Percentiles rank a stretch among this genome's conserved stretches.
These are phyloP conservation scores for Lutjanus erythropterus DNA, from an alignment of 2,113 vertebrate genomes.

Conservation along the genomic window DNA sequence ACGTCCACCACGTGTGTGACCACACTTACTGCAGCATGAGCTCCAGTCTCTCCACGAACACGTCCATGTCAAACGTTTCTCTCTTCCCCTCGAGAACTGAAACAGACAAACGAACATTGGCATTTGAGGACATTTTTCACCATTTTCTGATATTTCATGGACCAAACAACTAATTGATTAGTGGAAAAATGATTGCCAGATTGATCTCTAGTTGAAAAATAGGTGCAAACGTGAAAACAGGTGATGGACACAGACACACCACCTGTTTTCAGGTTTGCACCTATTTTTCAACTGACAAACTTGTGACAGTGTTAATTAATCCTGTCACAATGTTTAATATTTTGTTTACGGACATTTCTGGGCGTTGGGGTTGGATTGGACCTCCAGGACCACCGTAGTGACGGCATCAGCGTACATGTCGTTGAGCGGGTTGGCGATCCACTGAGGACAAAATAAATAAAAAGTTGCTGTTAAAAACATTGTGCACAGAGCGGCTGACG, in stretches of 20 bases:
- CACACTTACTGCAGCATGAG: conserved; percentile 94
- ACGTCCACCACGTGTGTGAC: neutral
- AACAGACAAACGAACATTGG: conserved; percentile 24
- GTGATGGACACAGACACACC: too few species aligned
- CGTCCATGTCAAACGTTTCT: conserved; percentile 85
- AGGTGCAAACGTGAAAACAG: too few species aligned
- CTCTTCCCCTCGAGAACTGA: conserved; percentile 84
- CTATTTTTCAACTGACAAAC: too few species aligned
- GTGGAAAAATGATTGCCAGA: too few species aligned
- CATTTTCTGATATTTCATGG: too few species aligned
- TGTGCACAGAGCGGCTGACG: too few species aligned
- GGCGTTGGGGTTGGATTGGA: conserved; percentile 96
- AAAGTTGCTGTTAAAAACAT: too few species aligned
- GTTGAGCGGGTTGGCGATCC: conserved; percentile 96
- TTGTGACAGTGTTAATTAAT: too few species aligned
- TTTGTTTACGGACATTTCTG: conserved; percentile 89
- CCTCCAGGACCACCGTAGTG: conserved; percentile 94
- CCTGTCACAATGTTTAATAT: neutral
- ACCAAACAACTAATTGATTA: too few species aligned
- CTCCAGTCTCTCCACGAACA: conserved; percentile 90
- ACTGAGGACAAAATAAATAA: conserved; percentile 82
- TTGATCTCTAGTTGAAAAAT: too few species aligned
- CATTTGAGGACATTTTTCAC: too few species aligned
- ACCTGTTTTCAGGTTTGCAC: too few species aligned
- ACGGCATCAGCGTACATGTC: conserved; percentile 98